Evolutionary conservation across 2,113 vertebrate genomes (phyloP), one percentile per base, ranked within the genome.

Genomic region (Carollia perspicillata): DNA sequence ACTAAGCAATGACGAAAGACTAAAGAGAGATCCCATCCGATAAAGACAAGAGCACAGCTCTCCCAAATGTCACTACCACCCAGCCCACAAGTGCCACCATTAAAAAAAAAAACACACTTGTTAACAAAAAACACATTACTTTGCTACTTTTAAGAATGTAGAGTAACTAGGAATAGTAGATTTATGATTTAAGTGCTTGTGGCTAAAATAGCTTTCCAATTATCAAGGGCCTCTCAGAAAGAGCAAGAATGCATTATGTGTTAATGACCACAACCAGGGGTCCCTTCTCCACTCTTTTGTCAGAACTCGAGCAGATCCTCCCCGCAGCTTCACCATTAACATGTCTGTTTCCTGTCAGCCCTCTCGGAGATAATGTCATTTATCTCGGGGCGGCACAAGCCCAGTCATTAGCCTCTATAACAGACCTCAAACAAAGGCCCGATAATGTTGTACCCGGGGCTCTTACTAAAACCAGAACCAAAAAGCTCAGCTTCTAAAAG

Each of bases 321-420:
- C 98, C 98, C 26, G 97, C 98, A 98, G 99, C 98, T 98, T 98
- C 98, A 97, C 98, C 98, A 99, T 99, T 98, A 98, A 98, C 98
- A 98, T 98, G 99, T 98, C 99, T 99, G 99, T 98, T 99, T 99
- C 99, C 98, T 99, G 98, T 99, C 99, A 99, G 98, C 98, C 98
- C 98, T 98, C 98, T 99, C 98, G 98, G 98, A 99, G 99, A 99
- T 99, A 99, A 98, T 98, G 98, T 98, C 98, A 99, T 99, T 99
- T 99, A 99, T 99, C 98, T 98, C 98, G 77, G 97, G 98, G 98
- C 97, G 95, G 98, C 99, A 99, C 98, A 99, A 99, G 98, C 98
- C 98, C 98, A 98, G 98, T 98, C 98, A 99, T 98, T 99, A 99
- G 98, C 98, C 98, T 98, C 97, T 98, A 98, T 98, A 98, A 98